Evolutionary conservation across 2,888 invertebrate species (phyloP), one percentile per base, ranked within the genome.

Genomic region (Meloe dianella): DNA sequence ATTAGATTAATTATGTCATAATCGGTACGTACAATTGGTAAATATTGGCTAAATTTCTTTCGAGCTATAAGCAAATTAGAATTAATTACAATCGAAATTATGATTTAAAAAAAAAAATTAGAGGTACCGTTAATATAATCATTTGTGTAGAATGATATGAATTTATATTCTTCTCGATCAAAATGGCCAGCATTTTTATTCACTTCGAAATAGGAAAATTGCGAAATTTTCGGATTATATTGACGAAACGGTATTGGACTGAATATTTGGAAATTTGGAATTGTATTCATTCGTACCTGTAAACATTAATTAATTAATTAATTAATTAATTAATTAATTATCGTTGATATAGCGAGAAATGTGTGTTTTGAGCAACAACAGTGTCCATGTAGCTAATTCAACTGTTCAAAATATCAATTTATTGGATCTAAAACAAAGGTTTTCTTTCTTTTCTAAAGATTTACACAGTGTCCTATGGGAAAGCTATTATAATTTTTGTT

Each of bases 281-380:
- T 95, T 2, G 96, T 96, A 84, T 97, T 98, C 94, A 98, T 96
- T 67, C 97, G 90, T 12, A 96, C 93, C 92, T 92, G 81, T 57
- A 82, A 81, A 71, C 73, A 58, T 27, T 32, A 71, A 58, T 32
- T 12, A 32, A 10, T 32, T 10, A 29, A 29, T n/a, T n/a, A n/a
- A n/a, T n/a, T n/a, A n/a, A n/a, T n/a, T n/a, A n/a, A n/a, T n/a
- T n/a, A n/a, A n/a, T n/a, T n/a, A n/a, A n/a, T n/a, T n/a, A n/a
- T n/a, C n/a, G n/a, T n/a, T n/a, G n/a, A n/a, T n/a, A n/a, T n/a
- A n/a, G n/a, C n/a, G n/a, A n/a, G n/a, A n/a, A n/a, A n/a, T n/a
- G n/a, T n/a, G n/a, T n/a, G n/a, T n/a, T n/a, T n/a, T n/a, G n/a
- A n/a, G n/a, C n/a, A n/a, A n/a, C n/a, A n/a, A n/a, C n/a, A n/a